phyloP scores from a whole-genome alignment of 2,113 vertebrate genomes.

The Actenoides lindsayi region DNA sequence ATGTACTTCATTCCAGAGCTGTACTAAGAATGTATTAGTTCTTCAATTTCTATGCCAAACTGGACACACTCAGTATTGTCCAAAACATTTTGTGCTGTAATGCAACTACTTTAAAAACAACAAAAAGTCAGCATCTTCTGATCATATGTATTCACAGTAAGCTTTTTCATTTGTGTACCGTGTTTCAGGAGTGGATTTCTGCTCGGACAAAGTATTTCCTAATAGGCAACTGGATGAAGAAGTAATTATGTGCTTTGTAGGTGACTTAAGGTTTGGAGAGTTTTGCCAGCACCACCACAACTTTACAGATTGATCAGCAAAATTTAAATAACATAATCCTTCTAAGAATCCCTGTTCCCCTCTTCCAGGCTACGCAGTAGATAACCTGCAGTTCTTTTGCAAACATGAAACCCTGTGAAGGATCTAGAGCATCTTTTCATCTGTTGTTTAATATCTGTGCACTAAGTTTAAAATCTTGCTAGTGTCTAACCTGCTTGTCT shows the following conservation, averaged over 20 bases:
- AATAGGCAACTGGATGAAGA: neutral
- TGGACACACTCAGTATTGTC: fast-evolving
- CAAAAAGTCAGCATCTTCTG: neutral
- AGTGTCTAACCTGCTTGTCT: neutral
- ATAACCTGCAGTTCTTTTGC: neutral
- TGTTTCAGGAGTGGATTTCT: neutral
- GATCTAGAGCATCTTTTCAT: neutral
- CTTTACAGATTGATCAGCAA: neutral
- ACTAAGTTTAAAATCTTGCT: neutral
- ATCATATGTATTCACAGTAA: neutral
- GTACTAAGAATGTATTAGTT: neutral
- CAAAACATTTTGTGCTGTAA: neutral
- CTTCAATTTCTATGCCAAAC: neutral
- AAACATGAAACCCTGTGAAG: neutral
- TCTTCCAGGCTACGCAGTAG: neutral
- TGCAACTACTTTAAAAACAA: neutral
- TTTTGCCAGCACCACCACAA: neutral
- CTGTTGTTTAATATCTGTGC: neutral
- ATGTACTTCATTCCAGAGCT: neutral
- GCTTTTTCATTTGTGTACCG: neutral
- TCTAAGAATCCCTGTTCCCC: neutral
- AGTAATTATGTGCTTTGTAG: neutral
- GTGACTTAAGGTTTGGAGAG: neutral
- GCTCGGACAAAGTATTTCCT: neutral
- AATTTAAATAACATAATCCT: neutral